phyloP scores from a whole-genome alignment of 2,113 vertebrate species.

The Xiphorhynchus elegans region DNA sequence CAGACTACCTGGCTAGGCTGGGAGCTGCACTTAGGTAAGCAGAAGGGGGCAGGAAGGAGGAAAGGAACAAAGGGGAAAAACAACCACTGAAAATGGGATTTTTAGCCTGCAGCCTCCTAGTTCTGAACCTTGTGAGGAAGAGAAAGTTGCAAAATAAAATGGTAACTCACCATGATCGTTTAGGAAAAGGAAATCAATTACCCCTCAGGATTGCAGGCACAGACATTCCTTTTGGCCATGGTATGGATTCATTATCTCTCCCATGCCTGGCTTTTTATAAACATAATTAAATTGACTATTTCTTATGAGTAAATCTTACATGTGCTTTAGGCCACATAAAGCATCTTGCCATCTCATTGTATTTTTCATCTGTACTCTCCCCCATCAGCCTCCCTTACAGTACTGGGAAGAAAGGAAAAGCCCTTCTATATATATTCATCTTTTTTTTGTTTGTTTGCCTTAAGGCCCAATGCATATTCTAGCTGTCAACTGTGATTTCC shows the following conservation, averaged over 20 bases:
- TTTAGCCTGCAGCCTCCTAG: not conserved
- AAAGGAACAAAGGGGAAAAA: not conserved
- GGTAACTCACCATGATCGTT: not conserved
- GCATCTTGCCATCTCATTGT: conserved; percentile 4
- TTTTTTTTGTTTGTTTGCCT: not conserved
- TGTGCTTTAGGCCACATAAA: conserved; percentile 43
- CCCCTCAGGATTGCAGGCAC: not conserved
- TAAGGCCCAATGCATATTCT: conserved; percentile 19
- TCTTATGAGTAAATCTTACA: not conserved
- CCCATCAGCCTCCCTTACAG: not conserved
- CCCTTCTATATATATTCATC: not conserved
- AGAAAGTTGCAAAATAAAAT: not conserved
- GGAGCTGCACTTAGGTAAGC: not conserved
- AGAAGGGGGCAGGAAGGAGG: not conserved
- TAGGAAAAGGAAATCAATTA: not conserved
- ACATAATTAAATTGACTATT: conserved; percentile 17
- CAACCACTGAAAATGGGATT: not conserved
- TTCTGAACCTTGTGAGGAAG: not conserved
- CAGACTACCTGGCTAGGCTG: conserved; percentile 40
- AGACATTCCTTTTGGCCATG: not conserved
- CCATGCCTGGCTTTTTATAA: not conserved
- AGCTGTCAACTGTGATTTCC: conserved; percentile 61
- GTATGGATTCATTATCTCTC: conserved; percentile 1
- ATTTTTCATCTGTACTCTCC: not conserved
- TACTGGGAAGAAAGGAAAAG: conserved; percentile 1